Conservation (phyloP, 2,888 invertebrate genomes). For the Drosophila colorata region DNA sequence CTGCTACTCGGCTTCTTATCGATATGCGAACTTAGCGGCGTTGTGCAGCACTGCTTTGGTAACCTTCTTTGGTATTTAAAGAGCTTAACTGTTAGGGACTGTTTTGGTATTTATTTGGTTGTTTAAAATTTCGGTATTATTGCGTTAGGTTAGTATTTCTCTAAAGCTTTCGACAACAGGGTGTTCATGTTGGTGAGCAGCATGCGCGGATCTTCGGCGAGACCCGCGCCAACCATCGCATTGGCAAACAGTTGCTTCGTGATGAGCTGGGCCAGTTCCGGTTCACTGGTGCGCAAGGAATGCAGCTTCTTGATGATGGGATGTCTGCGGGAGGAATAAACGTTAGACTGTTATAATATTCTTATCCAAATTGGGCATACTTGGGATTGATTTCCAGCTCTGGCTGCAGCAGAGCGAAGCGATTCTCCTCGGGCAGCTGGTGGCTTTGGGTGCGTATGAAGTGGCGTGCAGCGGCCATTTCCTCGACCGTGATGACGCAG, state of each 20-base stretch:
- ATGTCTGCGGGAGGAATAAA: constrained; percentile 87
- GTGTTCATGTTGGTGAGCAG: constrained; percentile 95
- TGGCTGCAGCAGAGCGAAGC: constrained; percentile 94
- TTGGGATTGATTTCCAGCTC: constrained; percentile 97
- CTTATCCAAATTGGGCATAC: constrained; percentile 86
- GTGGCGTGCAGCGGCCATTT: constrained; percentile 98
- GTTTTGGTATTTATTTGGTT: constrained; percentile 21
- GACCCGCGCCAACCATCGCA: constrained; percentile 97
- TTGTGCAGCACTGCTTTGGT: constrained; percentile 11
- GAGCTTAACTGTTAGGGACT: not conserved
- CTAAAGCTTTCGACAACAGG: constrained; percentile 91
- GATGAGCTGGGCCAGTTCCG: constrained; percentile 92
- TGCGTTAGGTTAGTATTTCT: constrained; percentile 87
- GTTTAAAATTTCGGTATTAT: constrained; percentile 23
- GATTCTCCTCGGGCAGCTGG: constrained; percentile 92
- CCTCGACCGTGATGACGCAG: constrained; percentile 97
- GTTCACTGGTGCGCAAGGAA: constrained; percentile 90
- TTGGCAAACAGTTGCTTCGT: constrained; percentile 96
- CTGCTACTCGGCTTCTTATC: constrained; percentile 20
- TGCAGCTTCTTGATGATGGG: constrained; percentile 95
- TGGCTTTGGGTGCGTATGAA: constrained; percentile 96
- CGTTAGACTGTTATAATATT: not conserved
- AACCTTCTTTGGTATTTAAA: constrained; percentile 7
- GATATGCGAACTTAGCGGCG: constrained; percentile 8
- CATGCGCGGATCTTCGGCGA: constrained; percentile 95